Evolutionary conservation across 1,140 invertebrate species (phyloP).

Genomic region (Schmidtea mediterranea): DNA sequence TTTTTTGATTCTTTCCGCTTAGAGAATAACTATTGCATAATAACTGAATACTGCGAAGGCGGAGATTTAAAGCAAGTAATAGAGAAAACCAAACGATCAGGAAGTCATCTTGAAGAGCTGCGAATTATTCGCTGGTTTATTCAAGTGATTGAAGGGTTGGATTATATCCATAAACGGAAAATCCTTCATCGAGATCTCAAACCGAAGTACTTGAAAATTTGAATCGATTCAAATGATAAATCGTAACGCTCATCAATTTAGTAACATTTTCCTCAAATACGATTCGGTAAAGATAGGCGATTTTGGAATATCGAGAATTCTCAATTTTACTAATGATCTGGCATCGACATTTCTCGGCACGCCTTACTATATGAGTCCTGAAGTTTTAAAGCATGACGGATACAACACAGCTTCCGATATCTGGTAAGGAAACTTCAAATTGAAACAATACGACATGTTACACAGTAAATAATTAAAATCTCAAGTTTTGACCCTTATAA

Average conservation of each 20-base stretch:
- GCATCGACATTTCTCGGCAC: slow-evolving; percentile 25
- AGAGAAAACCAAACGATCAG: slow-evolving; percentile 15
- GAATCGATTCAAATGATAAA: background rate
- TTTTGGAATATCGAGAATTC: slow-evolving; percentile 24
- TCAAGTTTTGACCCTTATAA: too few species aligned
- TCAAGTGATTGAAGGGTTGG: slow-evolving; percentile 22
- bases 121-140: slow-evolving; percentile 24
- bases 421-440: slow-evolving; percentile 14
- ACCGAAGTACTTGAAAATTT: slow-evolving; percentile 15
- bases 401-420: slow-evolving; percentile 26
- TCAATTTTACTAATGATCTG: slow-evolving; percentile 22
- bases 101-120: slow-evolving; percentile 16
- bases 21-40: slow-evolving; percentile 25
- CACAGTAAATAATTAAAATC: too few species aligned
- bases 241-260: slow-evolving; percentile 10
- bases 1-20: slow-evolving; percentile 25
- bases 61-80: slow-evolving; percentile 24
- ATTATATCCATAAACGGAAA: slow-evolving; percentile 23
- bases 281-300: slow-evolving; percentile 25
- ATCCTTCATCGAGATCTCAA: slow-evolving; percentile 27
- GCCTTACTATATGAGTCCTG: slow-evolving; percentile 26
- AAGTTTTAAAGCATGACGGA: slow-evolving; percentile 27
- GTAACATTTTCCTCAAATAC: slow-evolving; percentile 25
- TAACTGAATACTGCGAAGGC: slow-evolving; percentile 28
- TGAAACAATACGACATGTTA: too few species aligned